These are phyloP conservation scores for Heterochromis multidens DNA, from an alignment of 2,113 vertebrate genomes.

Conservation along the genomic window DNA sequence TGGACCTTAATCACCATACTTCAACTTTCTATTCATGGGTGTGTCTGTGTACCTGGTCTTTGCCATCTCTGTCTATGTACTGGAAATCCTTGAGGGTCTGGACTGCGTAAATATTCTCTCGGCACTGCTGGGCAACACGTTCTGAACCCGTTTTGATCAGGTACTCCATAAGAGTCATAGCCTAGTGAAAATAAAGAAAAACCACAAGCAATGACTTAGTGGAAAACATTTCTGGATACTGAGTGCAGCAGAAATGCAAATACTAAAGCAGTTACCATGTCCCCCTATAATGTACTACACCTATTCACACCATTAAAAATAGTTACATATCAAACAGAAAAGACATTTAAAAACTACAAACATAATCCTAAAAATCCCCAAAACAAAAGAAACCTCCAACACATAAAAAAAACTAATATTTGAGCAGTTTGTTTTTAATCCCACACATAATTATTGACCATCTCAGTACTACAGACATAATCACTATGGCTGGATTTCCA, in stretches of 20 bases:
- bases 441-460: background rate
- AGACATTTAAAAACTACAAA: background rate
- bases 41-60: slow-evolving; percentile 81
- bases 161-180: slow-evolving; percentile 95
- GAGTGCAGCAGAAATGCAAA: background rate
- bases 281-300: background rate
- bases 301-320: background rate
- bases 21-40: background rate
- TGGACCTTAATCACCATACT: background rate
- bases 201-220: background rate
- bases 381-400: background rate
- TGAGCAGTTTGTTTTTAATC: background rate
- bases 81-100: slow-evolving; percentile 94
- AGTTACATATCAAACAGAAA: background rate
- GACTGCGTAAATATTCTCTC: slow-evolving; percentile 92
- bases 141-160: slow-evolving; percentile 93
- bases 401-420: background rate
- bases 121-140: slow-evolving; percentile 90
- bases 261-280: background rate
- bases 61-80: slow-evolving; percentile 90
- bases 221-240: background rate
- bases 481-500: background rate
- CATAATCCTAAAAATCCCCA: background rate
- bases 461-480: background rate
- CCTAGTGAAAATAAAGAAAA: slow-evolving; percentile 62